A percentile compares a stretch with the other conserved stretches of the same genome.
Evolutionary conservation across 2,797 vertebrate species (phyloP).

Genomic region (Syngnathus rostellatus): DNA sequence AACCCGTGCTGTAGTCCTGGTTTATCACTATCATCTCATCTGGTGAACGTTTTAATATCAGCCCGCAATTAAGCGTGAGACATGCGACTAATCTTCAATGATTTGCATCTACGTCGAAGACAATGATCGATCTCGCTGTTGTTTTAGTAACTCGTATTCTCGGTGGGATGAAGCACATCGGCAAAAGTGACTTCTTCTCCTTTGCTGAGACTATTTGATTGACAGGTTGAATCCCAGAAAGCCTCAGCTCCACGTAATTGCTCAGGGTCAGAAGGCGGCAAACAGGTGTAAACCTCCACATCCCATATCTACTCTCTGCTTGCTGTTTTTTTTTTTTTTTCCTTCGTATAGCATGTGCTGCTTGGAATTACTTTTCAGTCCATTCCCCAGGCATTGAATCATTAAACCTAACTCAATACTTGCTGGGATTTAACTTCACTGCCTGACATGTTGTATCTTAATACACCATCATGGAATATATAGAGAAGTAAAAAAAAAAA

Average conservation of each 20-base stretch:
- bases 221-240: conserved; percentile 54
- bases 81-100: conserved; percentile 47
- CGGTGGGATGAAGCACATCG: background rate
- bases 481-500: background rate
- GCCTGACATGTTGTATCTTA: background rate
- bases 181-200: conserved; percentile 13
- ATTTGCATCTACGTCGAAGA: conserved; percentile 44
- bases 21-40: conserved; percentile 26
- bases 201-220: conserved; percentile 32
- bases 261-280: conserved; percentile 49
- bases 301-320: conserved; percentile 30
- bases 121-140: conserved; percentile 12
- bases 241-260: conserved; percentile 56
- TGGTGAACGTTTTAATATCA: conserved; percentile 48
- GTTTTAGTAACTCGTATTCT: background rate
- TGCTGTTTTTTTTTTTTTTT: background rate
- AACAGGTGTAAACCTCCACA: conserved; percentile 35
- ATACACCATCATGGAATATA: conserved; percentile 1
- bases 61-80: conserved; percentile 16
- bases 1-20: conserved; percentile 1
- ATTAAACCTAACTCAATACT: conserved; percentile 25
- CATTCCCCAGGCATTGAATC: conserved; percentile 34
- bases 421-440: conserved; percentile 13
- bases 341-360: conserved; percentile 55
- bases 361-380: conserved; percentile 71